A percentile compares a stretch with the other conserved stretches of the same genome.
Evolutionary conservation across 2,797 vertebrate genomes (phyloP).

Genomic region (Tapera naevia): DNA sequence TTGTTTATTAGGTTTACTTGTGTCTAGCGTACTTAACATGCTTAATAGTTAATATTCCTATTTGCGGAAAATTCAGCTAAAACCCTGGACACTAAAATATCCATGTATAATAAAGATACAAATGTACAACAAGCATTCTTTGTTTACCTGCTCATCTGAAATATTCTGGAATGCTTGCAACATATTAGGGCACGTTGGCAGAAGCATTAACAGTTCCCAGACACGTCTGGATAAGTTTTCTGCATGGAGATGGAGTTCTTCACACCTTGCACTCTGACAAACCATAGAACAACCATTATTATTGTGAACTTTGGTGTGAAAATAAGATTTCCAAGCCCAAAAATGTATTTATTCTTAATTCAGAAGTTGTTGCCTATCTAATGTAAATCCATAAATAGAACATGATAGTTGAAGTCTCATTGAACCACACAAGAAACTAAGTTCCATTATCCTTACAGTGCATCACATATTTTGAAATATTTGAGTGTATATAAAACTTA

Average conservation of each 20-base stretch:
- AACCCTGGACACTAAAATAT: neutral
- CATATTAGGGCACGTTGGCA: conserved; percentile 98
- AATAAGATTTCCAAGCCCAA: neutral
- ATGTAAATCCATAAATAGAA: neutral
- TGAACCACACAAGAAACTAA: neutral
- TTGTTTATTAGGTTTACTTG: neutral
- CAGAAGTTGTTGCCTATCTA: neutral
- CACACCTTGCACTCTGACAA: conserved; percentile 86
- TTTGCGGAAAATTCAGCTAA: neutral
- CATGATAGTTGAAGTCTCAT: neutral
- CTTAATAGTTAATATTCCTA: neutral
- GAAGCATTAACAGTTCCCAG: conserved; percentile 97
- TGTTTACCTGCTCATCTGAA: conserved; percentile 90
- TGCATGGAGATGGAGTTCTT: conserved; percentile 97
- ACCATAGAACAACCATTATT: conserved; percentile 6
- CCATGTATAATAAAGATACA: neutral
- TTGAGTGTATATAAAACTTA: neutral
- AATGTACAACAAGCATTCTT: neutral
- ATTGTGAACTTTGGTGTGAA: neutral
- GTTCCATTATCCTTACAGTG: neutral
- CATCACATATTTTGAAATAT: neutral
- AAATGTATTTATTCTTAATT: neutral
- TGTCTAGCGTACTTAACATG: neutral
- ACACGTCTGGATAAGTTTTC: conserved; percentile 96
- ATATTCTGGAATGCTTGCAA: conserved; percentile 97